These are phyloP conservation scores for Lampropteryx suffumata DNA, from an alignment of 2,888 invertebrate genomes.

Conservation along the genomic window DNA sequence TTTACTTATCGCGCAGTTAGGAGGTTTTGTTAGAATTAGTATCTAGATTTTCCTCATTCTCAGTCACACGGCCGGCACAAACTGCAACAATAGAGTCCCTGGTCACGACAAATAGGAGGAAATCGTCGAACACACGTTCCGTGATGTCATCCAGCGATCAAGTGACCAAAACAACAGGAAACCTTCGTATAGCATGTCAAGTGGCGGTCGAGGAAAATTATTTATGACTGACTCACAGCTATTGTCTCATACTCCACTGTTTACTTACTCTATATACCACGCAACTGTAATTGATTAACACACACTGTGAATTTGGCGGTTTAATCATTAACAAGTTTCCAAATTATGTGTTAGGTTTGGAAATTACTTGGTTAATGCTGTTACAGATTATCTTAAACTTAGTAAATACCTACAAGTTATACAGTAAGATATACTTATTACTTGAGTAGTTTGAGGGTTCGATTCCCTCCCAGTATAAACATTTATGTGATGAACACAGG, in stretches of 20 bases:
- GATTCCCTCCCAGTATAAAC: too few relatives aligned
- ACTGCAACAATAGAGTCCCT: constrained; percentile 27
- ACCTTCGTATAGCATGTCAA: constrained; percentile 47
- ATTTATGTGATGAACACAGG: too few relatives aligned
- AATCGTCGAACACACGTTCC: constrained; percentile 35
- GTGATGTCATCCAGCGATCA: constrained; percentile 47
- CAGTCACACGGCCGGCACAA: constrained; percentile 20
- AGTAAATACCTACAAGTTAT: too few relatives aligned
- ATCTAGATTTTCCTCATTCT: too few relatives aligned
- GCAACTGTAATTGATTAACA: constrained; percentile 15
- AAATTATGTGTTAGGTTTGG: background rate
- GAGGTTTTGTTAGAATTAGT: too few relatives aligned
- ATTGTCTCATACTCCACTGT: constrained; percentile 6
- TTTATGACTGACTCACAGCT: constrained; percentile 2
- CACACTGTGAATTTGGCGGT: constrained; percentile 25
- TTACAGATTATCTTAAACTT: too few relatives aligned
- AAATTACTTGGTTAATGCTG: too few relatives aligned
- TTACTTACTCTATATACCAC: constrained; percentile 1
- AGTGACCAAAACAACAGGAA: constrained; percentile 53
- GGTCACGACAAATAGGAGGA: constrained; percentile 43
- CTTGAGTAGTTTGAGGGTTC: too few relatives aligned
- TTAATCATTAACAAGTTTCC: constrained; percentile 24
- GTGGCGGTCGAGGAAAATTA: constrained; percentile 30
- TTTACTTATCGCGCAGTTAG: too few relatives aligned
- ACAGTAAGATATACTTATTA: too few relatives aligned